Base-by-base conservation (phyloP, 2,888 invertebrate species). In the Nomada ferruginata region DNA sequence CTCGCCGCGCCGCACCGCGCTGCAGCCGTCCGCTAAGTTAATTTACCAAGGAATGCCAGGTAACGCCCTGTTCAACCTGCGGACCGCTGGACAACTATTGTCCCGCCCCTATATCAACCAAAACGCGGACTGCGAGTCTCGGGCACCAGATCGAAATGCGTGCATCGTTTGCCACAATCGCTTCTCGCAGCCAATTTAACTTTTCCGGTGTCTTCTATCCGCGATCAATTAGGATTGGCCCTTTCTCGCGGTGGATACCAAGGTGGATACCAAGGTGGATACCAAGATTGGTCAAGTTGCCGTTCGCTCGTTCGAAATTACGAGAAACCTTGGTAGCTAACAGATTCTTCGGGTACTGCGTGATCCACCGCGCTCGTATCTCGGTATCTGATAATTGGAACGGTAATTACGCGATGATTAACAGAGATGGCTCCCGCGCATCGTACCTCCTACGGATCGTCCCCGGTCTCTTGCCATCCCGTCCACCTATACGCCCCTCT, bases 11-110 rank as follows among this genome's bases (percentile, higher is more conserved):
- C 29, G 29, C 94, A 75, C 55, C 63, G 86, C 91, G 95, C 80
- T 94, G 94, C 90, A 89, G 89, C 90, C 89, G 92, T 90, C 92
- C 91, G 93, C 93, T 93, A 93, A 93, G 93, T 93, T 93, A 93
- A 93, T 93, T 93, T 93, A 93, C 92, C 91, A 85, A 92, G 93
- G 93, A 93, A 93, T 93, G 93, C 85, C 87, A 91, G 91, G 93
- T 91, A 92, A 92, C 93, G 93, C 93, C 92, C 93, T 92, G 89
- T 87, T 89, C 92, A 88, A 91, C 91, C 89, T 89, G 90, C 91
- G 83, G 69, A 82, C 84, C 87, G 86, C 84, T 68, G 89, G 66
- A 86, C 87, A 89, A 90, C 83, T 89, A 91, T 90, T 90, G 90
- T 87, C 90, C 90, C 82, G 83, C 83, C 82, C 84, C 79, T 87